These are phyloP conservation scores for Sphaeridia pumilis DNA, from an alignment of 2,888 invertebrate species.

Conservation along the genomic window DNA sequence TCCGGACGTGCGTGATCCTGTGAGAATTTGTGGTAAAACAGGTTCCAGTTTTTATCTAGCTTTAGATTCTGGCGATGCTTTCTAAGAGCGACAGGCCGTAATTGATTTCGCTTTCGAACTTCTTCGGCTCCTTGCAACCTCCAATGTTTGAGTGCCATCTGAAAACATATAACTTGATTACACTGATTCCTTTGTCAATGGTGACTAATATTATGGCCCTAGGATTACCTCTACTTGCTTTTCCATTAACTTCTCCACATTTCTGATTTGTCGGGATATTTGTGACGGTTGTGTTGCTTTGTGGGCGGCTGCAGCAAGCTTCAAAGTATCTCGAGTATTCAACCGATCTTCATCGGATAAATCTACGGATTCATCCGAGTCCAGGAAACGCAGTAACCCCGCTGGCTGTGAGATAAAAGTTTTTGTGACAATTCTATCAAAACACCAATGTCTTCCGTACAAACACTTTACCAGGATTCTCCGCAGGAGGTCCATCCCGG, in stretches of 20 bases:
- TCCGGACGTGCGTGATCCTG: slow-evolving; percentile 90
- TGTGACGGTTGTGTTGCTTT: slow-evolving; percentile 28
- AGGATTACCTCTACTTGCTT: slow-evolving; percentile 68
- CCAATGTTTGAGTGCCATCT: slow-evolving; percentile 60
- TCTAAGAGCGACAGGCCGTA: slow-evolving; percentile 77
- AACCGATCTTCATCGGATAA: slow-evolving; percentile 50
- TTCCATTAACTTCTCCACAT: slow-evolving; percentile 55
- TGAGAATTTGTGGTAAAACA: slow-evolving; percentile 91
- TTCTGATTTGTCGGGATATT: slow-evolving; percentile 32
- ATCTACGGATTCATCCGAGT: slow-evolving; percentile 74
- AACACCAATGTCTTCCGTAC: neutral
- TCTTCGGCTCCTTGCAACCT: slow-evolving; percentile 39
- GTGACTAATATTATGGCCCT: too few species aligned
- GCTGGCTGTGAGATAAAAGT: slow-evolving; percentile 70
- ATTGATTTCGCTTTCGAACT: slow-evolving; percentile 49
- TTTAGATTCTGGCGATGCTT: slow-evolving; percentile 79
- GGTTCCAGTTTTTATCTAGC: slow-evolving; percentile 75
- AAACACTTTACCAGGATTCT: slow-evolving; percentile 61
- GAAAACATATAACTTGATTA: too few species aligned
- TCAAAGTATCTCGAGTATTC: slow-evolving; percentile 83
- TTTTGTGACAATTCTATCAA: too few species aligned
- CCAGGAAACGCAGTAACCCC: slow-evolving; percentile 78
- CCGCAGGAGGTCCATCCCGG: slow-evolving; percentile 71
- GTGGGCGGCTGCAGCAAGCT: slow-evolving; percentile 54
- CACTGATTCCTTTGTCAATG: too few species aligned